Base-by-base conservation (phyloP, 2,113 vertebrate genomes). In the Muscicapa adusta region DNA sequence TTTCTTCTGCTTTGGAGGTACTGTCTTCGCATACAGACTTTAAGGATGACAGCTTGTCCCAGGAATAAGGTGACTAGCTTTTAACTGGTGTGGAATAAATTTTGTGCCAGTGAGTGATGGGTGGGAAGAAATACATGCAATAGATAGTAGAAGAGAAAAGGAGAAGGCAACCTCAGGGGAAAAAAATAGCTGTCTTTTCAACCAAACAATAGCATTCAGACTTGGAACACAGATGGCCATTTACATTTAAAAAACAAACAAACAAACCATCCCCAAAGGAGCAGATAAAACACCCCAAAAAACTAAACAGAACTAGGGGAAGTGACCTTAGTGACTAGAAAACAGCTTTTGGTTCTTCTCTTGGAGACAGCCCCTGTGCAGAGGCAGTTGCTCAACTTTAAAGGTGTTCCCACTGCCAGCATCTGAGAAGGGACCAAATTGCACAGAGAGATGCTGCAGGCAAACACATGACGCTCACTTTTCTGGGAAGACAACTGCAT, bases 191-290 rank as follows among this genome's bases (percentile, higher is more conserved):
- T 16, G 3, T 2, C 22, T 70, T 89, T 87, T 80, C 22, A 56
- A 84, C 10, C 42, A 25, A 72, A 45, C 2, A 36, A 82, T 9
- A 65, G 31, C 47, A 83, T 54, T 82, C 50, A 88, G 36, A 68
- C 16, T 61, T 1, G 2, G 18, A 70, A 54, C 12, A 38, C 8
- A 70, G 23, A 9, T 50, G 9, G 12, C 1, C 9, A 51, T 51
- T 67, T 78, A 33, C 23, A 57, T 14, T 34, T 9, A 42, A 48
- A 48, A 62, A 58, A 5, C 14, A 66, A 31, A 56, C 17, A 57
- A 56, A 29, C 8, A 45, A 42, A 3, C 10, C 6, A 3, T 1
- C 4, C 11, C 1, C 13, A 8, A 51, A 19, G n/a, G 22, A 38
- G 14, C 23, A 47, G 34, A 29, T 17, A 63, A 38, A 88, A 18